Conservation (phyloP, 2,797 vertebrate genomes). For the Myripristis jacobus region DNA sequence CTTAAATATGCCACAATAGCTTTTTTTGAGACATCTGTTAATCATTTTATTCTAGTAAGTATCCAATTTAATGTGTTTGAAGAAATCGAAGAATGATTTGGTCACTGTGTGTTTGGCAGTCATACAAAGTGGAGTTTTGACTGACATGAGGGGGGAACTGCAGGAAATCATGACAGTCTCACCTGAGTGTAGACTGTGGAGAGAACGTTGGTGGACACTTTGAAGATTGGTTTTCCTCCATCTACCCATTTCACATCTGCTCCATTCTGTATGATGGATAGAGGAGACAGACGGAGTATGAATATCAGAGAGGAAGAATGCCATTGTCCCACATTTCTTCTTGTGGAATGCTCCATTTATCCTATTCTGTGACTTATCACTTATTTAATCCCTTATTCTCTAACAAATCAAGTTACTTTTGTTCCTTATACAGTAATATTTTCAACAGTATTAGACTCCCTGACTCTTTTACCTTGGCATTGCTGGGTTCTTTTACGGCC, state of each 20-base stretch:
- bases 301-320: neutral
- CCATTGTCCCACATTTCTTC: neutral
- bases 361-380: neutral
- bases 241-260: conserved; percentile 97
- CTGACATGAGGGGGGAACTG: neutral
- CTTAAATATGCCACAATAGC: neutral
- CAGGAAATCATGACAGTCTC: conserved; percentile 31
- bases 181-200: conserved; percentile 99
- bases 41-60: too few species aligned
- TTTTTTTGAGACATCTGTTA: conserved; percentile 7
- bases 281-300: neutral
- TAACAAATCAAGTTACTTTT: neutral
- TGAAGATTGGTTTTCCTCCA: conserved; percentile 93
- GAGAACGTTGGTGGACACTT: conserved; percentile 90
- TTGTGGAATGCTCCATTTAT: neutral
- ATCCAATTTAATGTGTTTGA: conserved; percentile 8
- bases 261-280: conserved; percentile 78
- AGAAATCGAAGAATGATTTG: conserved; percentile 14
- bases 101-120: too few species aligned
- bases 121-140: too few species aligned
- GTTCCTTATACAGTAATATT: conserved; percentile 16
- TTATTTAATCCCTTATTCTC: neutral
- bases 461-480: conserved; percentile 86
- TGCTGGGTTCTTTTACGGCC: conserved; percentile 88
- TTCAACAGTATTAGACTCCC: neutral